Percentiles rank a stretch among this genome's conserved stretches.
Conservation (phyloP, 2,797 vertebrate species). For the Falco cherrug region DNA sequence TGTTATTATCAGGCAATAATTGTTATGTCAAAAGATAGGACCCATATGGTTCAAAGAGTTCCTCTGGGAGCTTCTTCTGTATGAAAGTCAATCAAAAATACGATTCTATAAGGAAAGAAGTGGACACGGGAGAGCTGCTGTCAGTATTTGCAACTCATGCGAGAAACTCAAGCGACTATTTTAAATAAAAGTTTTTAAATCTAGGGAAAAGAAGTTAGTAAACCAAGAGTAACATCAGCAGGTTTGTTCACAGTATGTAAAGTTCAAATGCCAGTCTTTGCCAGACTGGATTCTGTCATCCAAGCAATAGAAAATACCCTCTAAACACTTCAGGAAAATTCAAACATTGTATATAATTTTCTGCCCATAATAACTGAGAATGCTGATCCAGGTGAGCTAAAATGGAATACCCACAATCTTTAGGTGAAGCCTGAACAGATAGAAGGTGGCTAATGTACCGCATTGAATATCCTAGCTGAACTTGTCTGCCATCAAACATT, state of each 20-base stretch:
- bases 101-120: background rate
- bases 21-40: slow-evolving; percentile 66
- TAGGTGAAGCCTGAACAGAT: background rate
- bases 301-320: background rate
- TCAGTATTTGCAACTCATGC: background rate
- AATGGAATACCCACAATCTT: background rate
- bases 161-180: background rate
- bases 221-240: background rate
- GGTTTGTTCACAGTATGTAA: background rate
- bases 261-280: background rate
- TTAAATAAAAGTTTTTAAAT: slow-evolving; percentile 24
- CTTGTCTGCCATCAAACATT: background rate
- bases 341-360: background rate
- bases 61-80: slow-evolving; percentile 50
- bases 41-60: slow-evolving; percentile 46
- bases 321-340: background rate
- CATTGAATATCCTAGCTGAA: background rate
- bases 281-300: background rate
- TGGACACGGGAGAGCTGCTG: slow-evolving; percentile 6
- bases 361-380: background rate
- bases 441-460: fast-evolving
- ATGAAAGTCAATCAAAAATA: slow-evolving; percentile 63
- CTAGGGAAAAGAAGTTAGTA: background rate
- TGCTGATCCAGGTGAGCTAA: background rate
- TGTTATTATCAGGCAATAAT: slow-evolving; percentile 62